Evolutionary conservation across 2,888 invertebrate species (phyloP), one percentile per base, ranked within the genome.

Genomic region (Sericinus montela): DNA sequence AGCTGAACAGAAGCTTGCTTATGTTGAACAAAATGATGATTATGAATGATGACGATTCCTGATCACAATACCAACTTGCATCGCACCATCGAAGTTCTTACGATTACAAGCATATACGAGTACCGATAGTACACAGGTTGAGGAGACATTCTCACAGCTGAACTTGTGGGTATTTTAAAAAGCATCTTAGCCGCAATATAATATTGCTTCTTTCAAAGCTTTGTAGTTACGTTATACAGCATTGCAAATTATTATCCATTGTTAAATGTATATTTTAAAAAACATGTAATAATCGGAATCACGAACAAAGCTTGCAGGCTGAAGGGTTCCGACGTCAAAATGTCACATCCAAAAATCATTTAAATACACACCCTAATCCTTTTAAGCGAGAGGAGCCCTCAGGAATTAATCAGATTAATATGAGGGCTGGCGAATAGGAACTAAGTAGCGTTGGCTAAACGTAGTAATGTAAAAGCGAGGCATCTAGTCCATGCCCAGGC

Each of bases 211-310:
- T n/a, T n/a, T n/a, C n/a, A n/a, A n/a, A n/a, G n/a, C n/a, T n/a
- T n/a, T n/a, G n/a, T n/a, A n/a, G n/a, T n/a, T n/a, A n/a, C n/a
- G n/a, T n/a, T n/a, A n/a, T n/a, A 45, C 60, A 62, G 74, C 75
- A 68, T 61, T 65, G 57, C 76, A 73, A 75, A 80, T 81, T 77
- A 82, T 82, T 82, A 83, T 83, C 82, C 78, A 83, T 83, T 74
- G 75, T 72, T 76, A 72, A 79, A 82, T 80, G 71, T 72, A 63
- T 67, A 77, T 78, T n/a, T 70, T 73, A 76, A 79, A 74, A 62
- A 65, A 63, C 68, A 62, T 66, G 71, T 71, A 73, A 77, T 80
- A 72, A 69, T 59, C 60, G 60, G 67, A 67, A 63, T 62, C 56
- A 57, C 57, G 56, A 60, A 60, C 53, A 54, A 69, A 69, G 76